Conservation (phyloP, 2,888 invertebrate genomes). For the Hemithea aestivaria region DNA sequence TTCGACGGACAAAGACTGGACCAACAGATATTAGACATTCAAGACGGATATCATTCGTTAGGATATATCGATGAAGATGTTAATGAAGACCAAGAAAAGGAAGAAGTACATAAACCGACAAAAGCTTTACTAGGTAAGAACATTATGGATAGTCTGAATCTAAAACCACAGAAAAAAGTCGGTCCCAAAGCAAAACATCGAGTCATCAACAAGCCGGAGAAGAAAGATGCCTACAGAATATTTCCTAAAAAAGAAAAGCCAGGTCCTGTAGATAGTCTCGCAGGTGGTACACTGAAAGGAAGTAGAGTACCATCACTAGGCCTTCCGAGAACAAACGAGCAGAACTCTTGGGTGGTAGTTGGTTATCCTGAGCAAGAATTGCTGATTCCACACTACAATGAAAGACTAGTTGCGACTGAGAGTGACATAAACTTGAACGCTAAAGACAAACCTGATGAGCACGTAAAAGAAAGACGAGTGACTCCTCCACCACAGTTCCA, state of each 20-base stretch:
- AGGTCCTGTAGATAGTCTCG: constrained; percentile 46
- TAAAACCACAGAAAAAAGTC: constrained; percentile 68
- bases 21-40: constrained; percentile 73
- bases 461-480: constrained; percentile 49
- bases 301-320: constrained; percentile 70
- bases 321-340: constrained; percentile 58
- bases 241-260: constrained; percentile 67
- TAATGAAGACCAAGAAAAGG: constrained; percentile 40
- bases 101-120: constrained; percentile 59
- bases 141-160: constrained; percentile 70
- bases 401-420: constrained; percentile 55
- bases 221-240: constrained; percentile 63
- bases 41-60: constrained; percentile 69
- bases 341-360: constrained; percentile 67
- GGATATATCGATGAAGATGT: constrained; percentile 68
- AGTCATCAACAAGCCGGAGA: constrained; percentile 51
- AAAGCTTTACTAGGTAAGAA: constrained; percentile 70
- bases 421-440: constrained; percentile 42
- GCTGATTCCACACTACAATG: constrained; percentile 67
- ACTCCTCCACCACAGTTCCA: constrained; percentile 73
- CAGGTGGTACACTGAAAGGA: constrained; percentile 60
- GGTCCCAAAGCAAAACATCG: constrained; percentile 72
- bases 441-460: constrained; percentile 43
- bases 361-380: constrained; percentile 64
- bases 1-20: constrained; percentile 70